A percentile compares a stretch with the other conserved stretches of the same genome.
These are phyloP conservation scores for Lethenteron reissneri DNA, from an alignment of 2,113 vertebrate species.

Conservation along the genomic window DNA sequence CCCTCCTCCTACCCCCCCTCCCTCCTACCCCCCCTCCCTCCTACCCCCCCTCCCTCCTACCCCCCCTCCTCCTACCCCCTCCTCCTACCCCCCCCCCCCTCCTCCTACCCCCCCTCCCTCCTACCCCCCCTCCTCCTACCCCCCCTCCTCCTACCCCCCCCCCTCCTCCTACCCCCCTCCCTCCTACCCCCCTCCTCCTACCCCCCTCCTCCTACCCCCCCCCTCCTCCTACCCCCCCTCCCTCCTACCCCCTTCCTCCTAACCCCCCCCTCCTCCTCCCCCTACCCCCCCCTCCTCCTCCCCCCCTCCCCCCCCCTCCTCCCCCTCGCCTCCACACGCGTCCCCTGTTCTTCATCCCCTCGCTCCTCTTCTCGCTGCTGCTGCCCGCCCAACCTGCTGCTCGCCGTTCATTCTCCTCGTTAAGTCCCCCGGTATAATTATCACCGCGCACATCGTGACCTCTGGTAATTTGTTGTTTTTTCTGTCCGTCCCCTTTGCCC, in stretches of 20 bases:
- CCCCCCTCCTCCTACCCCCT: no score
- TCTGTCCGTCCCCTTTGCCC: no score
- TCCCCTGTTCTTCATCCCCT: background rate
- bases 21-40: background rate
- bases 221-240: background rate
- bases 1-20: background rate
- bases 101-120: no score
- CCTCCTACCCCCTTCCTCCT: background rate
- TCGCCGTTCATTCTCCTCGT: no score
- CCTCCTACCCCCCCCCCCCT: no score
- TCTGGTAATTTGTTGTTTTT: no score
- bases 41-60: background rate
- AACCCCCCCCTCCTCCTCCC: conserved; percentile 1
- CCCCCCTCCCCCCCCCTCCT: background rate
- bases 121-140: no score
- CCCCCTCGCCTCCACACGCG: background rate
- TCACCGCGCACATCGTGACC: no score
- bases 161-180: background rate
- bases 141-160: no score
- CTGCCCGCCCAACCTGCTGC: background rate
- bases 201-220: background rate
- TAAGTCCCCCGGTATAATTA: no score
- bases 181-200: conserved; percentile 4
- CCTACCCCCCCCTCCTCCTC: background rate
- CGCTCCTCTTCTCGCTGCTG: background rate